A percentile compares a stretch with the other conserved stretches of the same genome.
These are phyloP conservation scores for Coilia nasus DNA, from an alignment of 2,797 vertebrate species.

Conservation along the genomic window DNA sequence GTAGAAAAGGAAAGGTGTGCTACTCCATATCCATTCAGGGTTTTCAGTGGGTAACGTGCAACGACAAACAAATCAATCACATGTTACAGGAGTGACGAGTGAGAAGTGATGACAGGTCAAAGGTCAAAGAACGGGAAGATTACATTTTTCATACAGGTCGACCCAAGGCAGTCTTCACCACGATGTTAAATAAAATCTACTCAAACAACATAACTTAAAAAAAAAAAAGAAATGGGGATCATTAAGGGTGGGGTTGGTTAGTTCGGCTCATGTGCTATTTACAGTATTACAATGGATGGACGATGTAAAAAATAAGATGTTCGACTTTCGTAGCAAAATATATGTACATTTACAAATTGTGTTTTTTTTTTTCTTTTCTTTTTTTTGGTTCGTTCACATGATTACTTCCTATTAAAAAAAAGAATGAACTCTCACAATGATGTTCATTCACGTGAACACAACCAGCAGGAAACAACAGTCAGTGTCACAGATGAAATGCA, in stretches of 20 bases:
- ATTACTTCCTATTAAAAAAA: slow-evolving; percentile 39
- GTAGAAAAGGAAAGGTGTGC: slow-evolving; percentile 52
- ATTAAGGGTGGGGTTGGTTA: slow-evolving; percentile 31
- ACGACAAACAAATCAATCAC: slow-evolving; percentile 53
- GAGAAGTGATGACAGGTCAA: slow-evolving; percentile 42
- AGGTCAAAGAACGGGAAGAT: background rate
- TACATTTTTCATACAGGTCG: slow-evolving; percentile 29
- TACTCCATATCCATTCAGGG: slow-evolving; percentile 53
- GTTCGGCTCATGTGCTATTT: slow-evolving; percentile 53
- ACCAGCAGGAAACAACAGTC: slow-evolving; percentile 48
- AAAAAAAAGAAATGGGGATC: slow-evolving; percentile 43
- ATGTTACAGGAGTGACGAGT: slow-evolving; percentile 48
- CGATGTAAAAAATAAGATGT: slow-evolving; percentile 61
- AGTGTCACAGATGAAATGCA: slow-evolving; percentile 46
- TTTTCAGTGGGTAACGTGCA: slow-evolving; percentile 52
- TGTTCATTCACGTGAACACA: slow-evolving; percentile 38
- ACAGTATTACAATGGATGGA: slow-evolving; percentile 61
- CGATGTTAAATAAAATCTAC: slow-evolving; percentile 54
- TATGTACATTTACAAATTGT: slow-evolving; percentile 60
- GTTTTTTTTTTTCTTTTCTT: slow-evolving; percentile 35
- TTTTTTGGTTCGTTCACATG: background rate
- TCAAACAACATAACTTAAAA: slow-evolving; percentile 42
- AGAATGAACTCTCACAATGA: slow-evolving; percentile 49
- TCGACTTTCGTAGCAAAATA: slow-evolving; percentile 61
- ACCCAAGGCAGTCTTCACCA: slow-evolving; percentile 53